Percentiles rank a stretch among this genome's conserved stretches.
Evolutionary conservation across 1,140 invertebrate genomes (phyloP).

Genomic region (Caenorhabditis elegans): WBcel235 BX284606.5:11934501-11935000

Average conservation of each 20-base stretch:
- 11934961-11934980: too few relatives aligned
- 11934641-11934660: too few relatives aligned
- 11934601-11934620: background rate
- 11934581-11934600: too few relatives aligned
- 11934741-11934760: conserved; percentile 7
- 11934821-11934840: background rate
- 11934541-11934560: background rate
- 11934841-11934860: background rate
- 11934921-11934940: too few relatives aligned
- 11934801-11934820: background rate
- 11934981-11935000: too few relatives aligned
- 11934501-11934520: background rate
- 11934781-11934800: background rate
- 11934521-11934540: too few relatives aligned
- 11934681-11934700: background rate
- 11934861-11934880: conserved; percentile 1
- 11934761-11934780: background rate
- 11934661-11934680: background rate
- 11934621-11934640: background rate
- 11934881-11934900: background rate
- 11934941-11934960: too few relatives aligned
- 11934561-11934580: background rate
- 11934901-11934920: too few relatives aligned
- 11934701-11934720: conserved; percentile 10
- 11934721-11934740: conserved; percentile 19